A percentile compares a stretch with the other conserved stretches of the same genome.
phyloP scores from a whole-genome alignment of 2,888 invertebrate species.

The Eupelmus urozonus region DNA sequence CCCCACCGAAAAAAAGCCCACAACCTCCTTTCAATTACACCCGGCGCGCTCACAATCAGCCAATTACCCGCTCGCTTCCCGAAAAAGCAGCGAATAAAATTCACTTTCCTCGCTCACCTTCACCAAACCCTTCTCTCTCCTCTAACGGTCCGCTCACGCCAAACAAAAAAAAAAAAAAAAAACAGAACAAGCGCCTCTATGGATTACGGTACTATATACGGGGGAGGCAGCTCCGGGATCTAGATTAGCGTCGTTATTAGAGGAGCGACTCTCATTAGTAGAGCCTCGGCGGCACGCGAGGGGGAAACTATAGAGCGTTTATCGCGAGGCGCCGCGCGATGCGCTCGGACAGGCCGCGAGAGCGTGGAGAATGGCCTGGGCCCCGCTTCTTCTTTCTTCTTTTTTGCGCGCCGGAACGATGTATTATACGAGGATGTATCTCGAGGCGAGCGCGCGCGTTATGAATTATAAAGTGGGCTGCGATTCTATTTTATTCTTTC shows the following conservation, averaged over 20 bases:
- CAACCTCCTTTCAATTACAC: too few species aligned
- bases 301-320: slow-evolving; percentile 18
- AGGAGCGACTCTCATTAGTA: slow-evolving; percentile 45
- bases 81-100: not conserved
- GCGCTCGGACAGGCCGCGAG: not conserved
- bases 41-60: too few species aligned
- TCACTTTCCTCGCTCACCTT: slow-evolving; percentile 4
- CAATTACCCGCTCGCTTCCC: too few species aligned
- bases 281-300: not conserved
- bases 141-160: not conserved
- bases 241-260: slow-evolving; percentile 59
- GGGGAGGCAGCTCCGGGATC: slow-evolving; percentile 27
- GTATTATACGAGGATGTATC: too few species aligned
- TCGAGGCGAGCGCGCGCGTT: too few species aligned
- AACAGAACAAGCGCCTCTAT: not conserved
- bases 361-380: not conserved
- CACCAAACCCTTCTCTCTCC: not conserved
- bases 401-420: not conserved
- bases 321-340: slow-evolving; percentile 20
- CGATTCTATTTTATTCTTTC: too few species aligned
- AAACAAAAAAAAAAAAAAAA: not conserved
- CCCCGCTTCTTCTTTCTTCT: not conserved
- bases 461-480: too few species aligned
- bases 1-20: not conserved
- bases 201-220: slow-evolving; percentile 44